Evolutionary conservation across 2,113 vertebrate species (phyloP).

Genomic region (Capra hircus): DNA sequence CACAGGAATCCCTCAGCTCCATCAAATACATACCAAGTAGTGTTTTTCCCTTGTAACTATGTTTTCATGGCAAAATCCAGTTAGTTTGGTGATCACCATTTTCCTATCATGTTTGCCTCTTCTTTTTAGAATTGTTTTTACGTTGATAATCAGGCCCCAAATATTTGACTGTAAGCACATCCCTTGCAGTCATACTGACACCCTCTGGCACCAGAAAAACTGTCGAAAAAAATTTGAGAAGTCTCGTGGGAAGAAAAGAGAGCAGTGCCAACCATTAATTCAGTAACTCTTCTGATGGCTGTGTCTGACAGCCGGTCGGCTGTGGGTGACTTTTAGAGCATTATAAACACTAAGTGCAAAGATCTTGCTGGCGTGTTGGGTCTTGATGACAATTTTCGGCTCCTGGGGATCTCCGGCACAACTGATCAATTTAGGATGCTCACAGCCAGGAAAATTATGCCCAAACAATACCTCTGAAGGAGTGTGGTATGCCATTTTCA

Average conservation of each 20-base stretch:
- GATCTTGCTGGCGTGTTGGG: background rate
- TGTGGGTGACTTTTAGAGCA: background rate
- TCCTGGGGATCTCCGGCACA: background rate
- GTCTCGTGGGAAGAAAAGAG: slow-evolving; percentile 43
- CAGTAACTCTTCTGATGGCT: slow-evolving; percentile 34
- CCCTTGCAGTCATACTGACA: slow-evolving; percentile 56
- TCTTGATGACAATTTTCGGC: slow-evolving; percentile 38
- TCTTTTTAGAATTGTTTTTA: slow-evolving; percentile 17
- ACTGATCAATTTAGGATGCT: background rate
- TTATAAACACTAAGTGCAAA: background rate
- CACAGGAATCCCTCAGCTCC: background rate
- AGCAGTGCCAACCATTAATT: slow-evolving; percentile 47
- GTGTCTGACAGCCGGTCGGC: background rate
- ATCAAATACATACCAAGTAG: background rate
- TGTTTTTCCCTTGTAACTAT: background rate
- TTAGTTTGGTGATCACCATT: background rate
- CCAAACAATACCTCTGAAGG: background rate
- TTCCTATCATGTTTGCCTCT: slow-evolving; percentile 34
- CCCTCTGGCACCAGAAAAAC: slow-evolving; percentile 49
- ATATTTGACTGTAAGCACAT: slow-evolving; percentile 66
- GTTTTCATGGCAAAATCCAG: background rate
- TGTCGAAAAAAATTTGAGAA: slow-evolving; percentile 55
- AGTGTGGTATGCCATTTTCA: background rate
- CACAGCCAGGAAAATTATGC: background rate
- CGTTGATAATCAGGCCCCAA: slow-evolving; percentile 67